These are phyloP conservation scores for Gyps fulvus DNA, from an alignment of 2,113 vertebrate genomes.

Conservation along the genomic window DNA sequence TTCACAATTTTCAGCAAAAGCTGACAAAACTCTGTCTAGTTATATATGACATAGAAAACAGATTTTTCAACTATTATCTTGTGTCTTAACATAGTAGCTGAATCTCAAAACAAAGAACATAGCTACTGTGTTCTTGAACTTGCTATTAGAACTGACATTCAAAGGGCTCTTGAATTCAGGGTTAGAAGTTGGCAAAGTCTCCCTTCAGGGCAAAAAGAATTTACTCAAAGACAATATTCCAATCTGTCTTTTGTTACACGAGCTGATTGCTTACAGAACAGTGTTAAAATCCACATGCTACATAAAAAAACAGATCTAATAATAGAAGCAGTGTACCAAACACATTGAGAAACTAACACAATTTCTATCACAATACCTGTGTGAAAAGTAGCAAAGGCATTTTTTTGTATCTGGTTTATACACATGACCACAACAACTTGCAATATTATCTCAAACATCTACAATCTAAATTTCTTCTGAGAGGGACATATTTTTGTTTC, in stretches of 20 bases:
- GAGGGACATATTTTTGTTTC: background rate
- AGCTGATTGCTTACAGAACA: background rate
- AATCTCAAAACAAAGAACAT: background rate
- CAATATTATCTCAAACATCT: background rate
- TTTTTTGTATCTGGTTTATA: background rate
- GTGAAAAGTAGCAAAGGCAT: background rate
- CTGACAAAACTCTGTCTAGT: slow-evolving; percentile 6
- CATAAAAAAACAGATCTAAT: background rate
- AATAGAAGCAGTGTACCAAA: background rate
- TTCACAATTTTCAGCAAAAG: slow-evolving; percentile 15
- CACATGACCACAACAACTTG: background rate
- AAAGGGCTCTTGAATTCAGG: background rate
- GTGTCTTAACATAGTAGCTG: background rate
- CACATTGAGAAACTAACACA: background rate
- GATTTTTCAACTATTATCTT: background rate
- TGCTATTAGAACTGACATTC: background rate
- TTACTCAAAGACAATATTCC: background rate
- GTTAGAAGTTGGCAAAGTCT: background rate
- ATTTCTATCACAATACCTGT: background rate
- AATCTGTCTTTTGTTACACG: background rate
- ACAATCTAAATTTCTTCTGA: background rate
- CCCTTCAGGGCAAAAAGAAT: background rate
- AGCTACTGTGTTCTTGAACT: too few species aligned
- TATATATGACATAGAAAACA: background rate
- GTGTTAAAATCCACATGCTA: background rate